Evolutionary conservation across 2,797 vertebrate species (phyloP).

Genomic region (Smutsia temminckii): DNA sequence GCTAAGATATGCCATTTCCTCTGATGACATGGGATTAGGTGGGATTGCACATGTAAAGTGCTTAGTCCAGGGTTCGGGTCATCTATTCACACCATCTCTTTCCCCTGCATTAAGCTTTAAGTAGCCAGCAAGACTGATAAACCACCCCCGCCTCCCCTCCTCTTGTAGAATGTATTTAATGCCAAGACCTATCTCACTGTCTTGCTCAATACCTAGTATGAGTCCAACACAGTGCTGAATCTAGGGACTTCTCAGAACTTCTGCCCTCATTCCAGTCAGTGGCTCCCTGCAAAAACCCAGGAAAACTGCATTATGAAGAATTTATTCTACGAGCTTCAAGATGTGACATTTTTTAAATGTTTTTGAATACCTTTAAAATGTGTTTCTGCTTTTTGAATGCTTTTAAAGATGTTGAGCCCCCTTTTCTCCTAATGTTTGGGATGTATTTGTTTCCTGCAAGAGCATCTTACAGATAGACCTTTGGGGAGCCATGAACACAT

Average conservation of each 20-base stretch:
- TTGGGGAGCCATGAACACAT: neutral
- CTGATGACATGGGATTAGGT: neutral
- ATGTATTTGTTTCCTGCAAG: neutral
- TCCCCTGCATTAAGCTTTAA: neutral
- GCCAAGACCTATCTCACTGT: neutral
- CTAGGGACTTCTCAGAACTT: neutral
- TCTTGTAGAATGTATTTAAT: neutral
- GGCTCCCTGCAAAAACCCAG: neutral
- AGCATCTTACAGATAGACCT: neutral
- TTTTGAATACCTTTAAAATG: too few species aligned
- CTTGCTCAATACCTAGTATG: neutral
- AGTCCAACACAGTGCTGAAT: neutral
- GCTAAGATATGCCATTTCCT: neutral
- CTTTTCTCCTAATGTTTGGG: neutral
- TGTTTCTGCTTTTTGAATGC: too few species aligned
- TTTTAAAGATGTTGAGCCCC: neutral
- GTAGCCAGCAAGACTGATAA: neutral
- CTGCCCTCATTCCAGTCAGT: neutral
- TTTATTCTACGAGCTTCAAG: neutral
- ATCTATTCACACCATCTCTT: neutral
- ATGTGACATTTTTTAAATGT: neutral
- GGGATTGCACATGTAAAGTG: neutral
- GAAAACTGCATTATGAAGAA: neutral
- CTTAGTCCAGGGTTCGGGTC: neutral
- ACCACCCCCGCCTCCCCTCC: neutral